Evolutionary conservation across 2,797 vertebrate genomes (phyloP), one percentile per base, ranked within the genome.

Genomic region (Phrynocephalus guinanensis): DNA sequence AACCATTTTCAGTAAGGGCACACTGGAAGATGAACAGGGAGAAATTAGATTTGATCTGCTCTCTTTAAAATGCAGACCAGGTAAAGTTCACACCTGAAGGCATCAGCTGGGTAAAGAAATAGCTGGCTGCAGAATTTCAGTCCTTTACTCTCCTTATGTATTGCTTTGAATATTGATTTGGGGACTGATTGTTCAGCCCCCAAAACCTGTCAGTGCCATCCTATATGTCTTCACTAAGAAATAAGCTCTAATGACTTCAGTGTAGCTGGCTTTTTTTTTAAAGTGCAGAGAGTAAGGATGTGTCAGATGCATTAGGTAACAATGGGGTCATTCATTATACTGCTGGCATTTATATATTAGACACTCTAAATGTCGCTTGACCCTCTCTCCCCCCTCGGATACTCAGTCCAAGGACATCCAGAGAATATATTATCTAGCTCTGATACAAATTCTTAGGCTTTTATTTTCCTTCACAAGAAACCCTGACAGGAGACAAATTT

Each of bases 61-160:
- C 79, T 88, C 68, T 60, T 86, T 68, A 63, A 87, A 88, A 63
- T 52, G 63, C 52, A 79, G 44, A 30, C 15, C 56, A 1, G 56
- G 5, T 68, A 81, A 88, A 93, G 85, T 88, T 73, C 0, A 48
- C 60, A 82, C 84, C 6, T 87, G 5, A 78, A 91, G 78, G 71
- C 73, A 52, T 71, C 77, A 52, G 73, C 75, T 83, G 50, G 83
- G 88, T 79, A 1, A 84, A 63, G 73, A 10, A 2, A 0, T 60
- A 20, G 88, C 79, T 86, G 67, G 85, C 50, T 86, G 82, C 60
- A 91, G 89, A 75, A 63, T 84, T 60, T 66, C 44, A 90, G 82
- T 85, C n/a, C 50, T 63, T 83, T 89, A 28, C 88, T 11, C 73
- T 93, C 89, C 91, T 78, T 79, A 0, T 86, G 0, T 85, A 33